A percentile compares a stretch with the other conserved stretches of the same genome.
Evolutionary conservation across 1,140 invertebrate genomes (phyloP).

Genomic region (Brachionus sp.): DNA sequence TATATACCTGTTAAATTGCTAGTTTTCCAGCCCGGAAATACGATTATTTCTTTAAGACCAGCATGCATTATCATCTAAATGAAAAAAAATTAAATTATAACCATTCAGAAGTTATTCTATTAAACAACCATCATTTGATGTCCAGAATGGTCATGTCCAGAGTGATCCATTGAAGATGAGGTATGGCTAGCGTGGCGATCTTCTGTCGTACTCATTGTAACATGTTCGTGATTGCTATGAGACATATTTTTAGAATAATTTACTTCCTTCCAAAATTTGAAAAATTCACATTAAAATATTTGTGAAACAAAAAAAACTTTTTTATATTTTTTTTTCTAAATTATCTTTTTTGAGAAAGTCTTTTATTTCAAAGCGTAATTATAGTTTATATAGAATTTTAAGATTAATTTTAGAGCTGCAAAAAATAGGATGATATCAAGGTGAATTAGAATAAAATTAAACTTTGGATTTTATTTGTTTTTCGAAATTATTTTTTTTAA

Average conservation of each 20-base stretch:
- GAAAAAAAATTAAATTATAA: not conserved
- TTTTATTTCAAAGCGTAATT: not conserved
- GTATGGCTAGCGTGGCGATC: not conserved
- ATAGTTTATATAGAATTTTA: not conserved
- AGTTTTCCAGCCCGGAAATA: slow-evolving; percentile 39
- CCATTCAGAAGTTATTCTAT: not conserved
- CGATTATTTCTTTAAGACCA: slow-evolving; percentile 38
- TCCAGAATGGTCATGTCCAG: not conserved
- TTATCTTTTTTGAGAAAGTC: no score
- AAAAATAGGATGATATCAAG: not conserved
- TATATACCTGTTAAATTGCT: slow-evolving; percentile 16
- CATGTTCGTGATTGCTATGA: not conserved
- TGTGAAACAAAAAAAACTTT: not conserved
- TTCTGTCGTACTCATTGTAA: not conserved
- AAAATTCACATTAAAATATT: not conserved
- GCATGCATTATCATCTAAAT: slow-evolving; percentile 41
- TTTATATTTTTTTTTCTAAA: not conserved
- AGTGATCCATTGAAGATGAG: not conserved
- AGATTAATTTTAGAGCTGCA: not conserved
- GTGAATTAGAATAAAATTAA: not conserved
- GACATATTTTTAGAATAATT: not conserved
- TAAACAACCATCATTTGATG: slow-evolving; percentile 31
- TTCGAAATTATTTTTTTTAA: not conserved
- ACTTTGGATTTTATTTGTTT: not conserved
- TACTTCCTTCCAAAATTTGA: not conserved